Base-by-base conservation (phyloP, 2,797 vertebrate genomes). In the Scolopax rusticola region DNA sequence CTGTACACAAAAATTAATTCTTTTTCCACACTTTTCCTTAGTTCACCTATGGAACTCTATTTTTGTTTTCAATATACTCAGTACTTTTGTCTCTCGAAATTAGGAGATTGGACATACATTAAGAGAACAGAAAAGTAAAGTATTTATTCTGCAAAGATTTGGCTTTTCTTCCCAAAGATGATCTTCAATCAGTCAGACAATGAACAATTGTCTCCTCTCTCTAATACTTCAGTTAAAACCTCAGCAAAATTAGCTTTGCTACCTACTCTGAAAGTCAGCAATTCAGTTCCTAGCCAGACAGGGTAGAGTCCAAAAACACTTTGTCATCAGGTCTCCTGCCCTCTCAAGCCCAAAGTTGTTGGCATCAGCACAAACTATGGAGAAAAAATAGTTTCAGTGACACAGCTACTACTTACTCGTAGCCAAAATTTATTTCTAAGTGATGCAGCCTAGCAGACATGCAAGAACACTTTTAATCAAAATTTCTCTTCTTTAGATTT, bases 221-320 rank as follows among this genome's bases (percentile, higher is more conserved):
- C 85, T 65, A 69, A 57, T 63, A 28, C 47, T 73, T 84, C 84
- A 80, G 57, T 82, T 81, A 91, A 96, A 94, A 95, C 83, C 45
- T 93, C 95, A 95, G 85, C 91, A 84, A 79, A 94, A 96, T 95
- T 73, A 94, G 48, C 80, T 95, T 90, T 94, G 63, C 87, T 86
- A 45, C 74, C 48, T 86, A 53, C 53, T 85, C 84, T 92, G 27
- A 45, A 84, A 95, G 74, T 90, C 94, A 94, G 84, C 83, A 94
- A 38, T 95, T 91, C 85, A 82, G 47, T 82, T 95, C 63, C 77
- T 87, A 85, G 59, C 80, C 56, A 94, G 94, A 88, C 69, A 91
- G 51, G 67, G 64, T 81, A 95, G 87, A 82, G 68, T 76, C 70
- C 67, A 76, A 89, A 93, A 86, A 8, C 0, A 38, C 87, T 94